Percentiles rank a stretch among this genome's conserved stretches.
Evolutionary conservation across 2,113 vertebrate genomes (phyloP).

Genomic region (Lophotis ruficrista): DNA sequence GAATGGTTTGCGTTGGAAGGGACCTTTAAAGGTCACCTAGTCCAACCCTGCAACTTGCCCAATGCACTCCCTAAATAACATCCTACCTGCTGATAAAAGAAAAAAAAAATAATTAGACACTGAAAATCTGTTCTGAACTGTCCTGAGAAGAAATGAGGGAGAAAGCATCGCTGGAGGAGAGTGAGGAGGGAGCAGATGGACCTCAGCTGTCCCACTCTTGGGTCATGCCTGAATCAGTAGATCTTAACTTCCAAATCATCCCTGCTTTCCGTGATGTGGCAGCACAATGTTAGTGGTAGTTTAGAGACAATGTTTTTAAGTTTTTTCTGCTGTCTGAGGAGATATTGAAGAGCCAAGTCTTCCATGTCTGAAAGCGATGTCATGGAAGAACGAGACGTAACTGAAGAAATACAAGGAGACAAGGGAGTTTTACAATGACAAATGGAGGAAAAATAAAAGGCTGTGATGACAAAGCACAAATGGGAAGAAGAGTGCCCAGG

Average conservation of each 20-base stretch:
- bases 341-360: neutral
- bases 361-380: neutral
- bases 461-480: neutral
- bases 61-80: neutral
- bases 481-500: neutral
- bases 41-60: rapidly evolving
- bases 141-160: neutral
- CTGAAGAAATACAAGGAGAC: neutral
- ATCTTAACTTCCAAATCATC: neutral
- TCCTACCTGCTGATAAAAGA: neutral
- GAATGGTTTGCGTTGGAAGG: neutral
- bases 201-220: neutral
- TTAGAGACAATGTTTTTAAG: neutral
- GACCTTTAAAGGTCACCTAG: neutral
- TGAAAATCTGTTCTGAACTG: neutral
- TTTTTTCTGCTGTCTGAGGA: neutral
- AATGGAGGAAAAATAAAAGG: neutral
- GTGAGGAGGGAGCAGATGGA: neutral
- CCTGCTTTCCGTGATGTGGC: neutral
- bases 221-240: neutral
- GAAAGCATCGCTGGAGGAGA: neutral
- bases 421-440: neutral
- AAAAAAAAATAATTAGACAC: neutral
- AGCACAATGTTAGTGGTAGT: neutral
- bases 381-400: neutral